A percentile compares a stretch with the other conserved stretches of the same genome.
Conservation (phyloP, 2,888 invertebrate species). For the Camptogramma bilineatum region DNA sequence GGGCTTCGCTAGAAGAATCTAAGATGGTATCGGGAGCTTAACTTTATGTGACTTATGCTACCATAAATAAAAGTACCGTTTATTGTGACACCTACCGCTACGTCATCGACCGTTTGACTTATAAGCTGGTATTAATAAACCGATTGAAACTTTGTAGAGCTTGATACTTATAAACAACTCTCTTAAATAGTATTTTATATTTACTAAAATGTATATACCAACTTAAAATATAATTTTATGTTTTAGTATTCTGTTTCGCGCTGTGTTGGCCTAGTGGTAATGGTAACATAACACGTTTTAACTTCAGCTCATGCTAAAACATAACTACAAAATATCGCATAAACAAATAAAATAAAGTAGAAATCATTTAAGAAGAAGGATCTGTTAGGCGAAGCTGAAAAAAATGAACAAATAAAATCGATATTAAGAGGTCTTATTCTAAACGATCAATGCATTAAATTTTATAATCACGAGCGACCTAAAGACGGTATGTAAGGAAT, state of each 20-base stretch:
- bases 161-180: not conserved
- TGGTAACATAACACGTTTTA: too few species aligned
- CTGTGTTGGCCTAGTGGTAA: too few species aligned
- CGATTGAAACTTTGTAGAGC: not conserved
- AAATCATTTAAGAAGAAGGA: not conserved
- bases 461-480: slow-evolving; percentile 54
- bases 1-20: slow-evolving; percentile 66
- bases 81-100: slow-evolving; percentile 74
- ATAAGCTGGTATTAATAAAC: slow-evolving; percentile 16
- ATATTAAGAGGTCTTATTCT: slow-evolving; percentile 35
- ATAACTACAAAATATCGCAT: not conserved
- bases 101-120: slow-evolving; percentile 61
- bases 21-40: slow-evolving; percentile 81
- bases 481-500: slow-evolving; percentile 69
- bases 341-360: not conserved
- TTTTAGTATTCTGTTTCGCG: too few species aligned
- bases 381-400: slow-evolving; percentile 8
- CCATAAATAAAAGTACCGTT: slow-evolving; percentile 81
- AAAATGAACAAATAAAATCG: slow-evolving; percentile 26
- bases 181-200: not conserved
- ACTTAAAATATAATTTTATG: too few species aligned
- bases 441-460: slow-evolving; percentile 49
- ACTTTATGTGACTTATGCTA: slow-evolving; percentile 80
- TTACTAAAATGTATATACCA: too few species aligned
- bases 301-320: not conserved